Evolutionary conservation across 2,888 invertebrate species (phyloP), one percentile per base, ranked within the genome.

Genomic region (Lordiphosa fenestrarum): DNA sequence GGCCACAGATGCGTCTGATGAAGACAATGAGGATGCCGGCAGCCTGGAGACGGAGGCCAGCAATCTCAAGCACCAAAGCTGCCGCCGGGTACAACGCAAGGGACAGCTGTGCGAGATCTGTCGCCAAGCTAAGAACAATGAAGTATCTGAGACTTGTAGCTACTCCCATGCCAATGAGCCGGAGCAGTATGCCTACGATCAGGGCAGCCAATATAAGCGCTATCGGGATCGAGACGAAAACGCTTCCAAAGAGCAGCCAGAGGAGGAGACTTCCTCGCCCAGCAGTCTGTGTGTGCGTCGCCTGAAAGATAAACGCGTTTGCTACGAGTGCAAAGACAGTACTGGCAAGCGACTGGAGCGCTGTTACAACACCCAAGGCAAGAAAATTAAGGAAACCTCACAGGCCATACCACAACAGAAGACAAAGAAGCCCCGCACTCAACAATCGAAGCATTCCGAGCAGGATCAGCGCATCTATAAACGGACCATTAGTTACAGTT

Each of bases 91-190:
- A 0, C 88, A 91, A 47, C 93, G 91, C 74, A 92, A 93, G 66
- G 92, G 92, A 3, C 76, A 87, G 53, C 71, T 82, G n/a, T 95
- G 95, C 86, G 92, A 92, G 66, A 91, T 94, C 1, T 96, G 96
- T 82, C 93, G 93, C 71, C 93, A 95, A 83, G 92, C 93, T 1
- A 93, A 93, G 85, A 93, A 93, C 2, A 94, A 94, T 41, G 95
- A 94, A 25, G 93, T 93, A 61, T 95, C 93, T 66, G 95, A 96
- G 86, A 94, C 93, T 10, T 96, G 96, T 85, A 94, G 94, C 0
- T 96, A 95, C 87, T 93, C 94, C 7, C 93, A 93, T 1, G 92
- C 93, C 64, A 94, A 94, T 0, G 92, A 92, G 76, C 94, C 94
- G 65, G 93, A 94, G 85, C 91, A 92, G 84, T 94, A 93, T 84